Base-by-base conservation (phyloP, 2,113 vertebrate species). In the Podilymbus podiceps region DNA sequence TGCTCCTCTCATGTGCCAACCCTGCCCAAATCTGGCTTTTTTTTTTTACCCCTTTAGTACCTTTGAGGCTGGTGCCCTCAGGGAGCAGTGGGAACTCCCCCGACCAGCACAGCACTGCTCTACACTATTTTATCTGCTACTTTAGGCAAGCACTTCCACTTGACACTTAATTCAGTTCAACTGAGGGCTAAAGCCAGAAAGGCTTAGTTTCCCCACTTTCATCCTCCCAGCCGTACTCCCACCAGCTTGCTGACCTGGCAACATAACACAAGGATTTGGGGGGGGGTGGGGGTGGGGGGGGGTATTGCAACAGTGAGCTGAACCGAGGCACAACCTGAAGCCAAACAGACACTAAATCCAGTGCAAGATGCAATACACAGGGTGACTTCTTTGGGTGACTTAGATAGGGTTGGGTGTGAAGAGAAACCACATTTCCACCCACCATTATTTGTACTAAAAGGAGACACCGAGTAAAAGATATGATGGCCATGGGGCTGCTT, bases 41-140 rank as follows among this genome's bases (percentile, higher is more conserved):
- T 14, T 1, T 22, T 46, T 31, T 25, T 22, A 0, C 6, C 3
- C 1, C 53, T 49, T 47, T 7, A 15, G 33, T 11, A 74, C 12
- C 40, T 88, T 62, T 21, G 53, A 80, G 47, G 15, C 27, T 67
- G 9, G 31, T 27, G 5, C 30, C 60, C 33, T 28, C 31, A 68
- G n/a, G 16, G 27, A 73, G 7, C 35, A 55, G 14, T 18, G 30
- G 7, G 8, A 85, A 56, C 31, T 17, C 42, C 18, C 17, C 20
- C 2, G 4, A 75, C 10, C 40, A 83, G 8, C n/a, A 69, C 58
- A 56, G 2, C 35, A 23, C 40, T 21, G 12, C 50, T 86, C 25
- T 8, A 21, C 12, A 9, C 28, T 30, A 14, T 35, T 71, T 71
- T 31, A 88, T 80, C 58, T 80, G 23, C 35, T 80, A 33, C 50